phyloP scores from a whole-genome alignment of 23 tunicate genomes.

The Ciona savignyi region DNA sequence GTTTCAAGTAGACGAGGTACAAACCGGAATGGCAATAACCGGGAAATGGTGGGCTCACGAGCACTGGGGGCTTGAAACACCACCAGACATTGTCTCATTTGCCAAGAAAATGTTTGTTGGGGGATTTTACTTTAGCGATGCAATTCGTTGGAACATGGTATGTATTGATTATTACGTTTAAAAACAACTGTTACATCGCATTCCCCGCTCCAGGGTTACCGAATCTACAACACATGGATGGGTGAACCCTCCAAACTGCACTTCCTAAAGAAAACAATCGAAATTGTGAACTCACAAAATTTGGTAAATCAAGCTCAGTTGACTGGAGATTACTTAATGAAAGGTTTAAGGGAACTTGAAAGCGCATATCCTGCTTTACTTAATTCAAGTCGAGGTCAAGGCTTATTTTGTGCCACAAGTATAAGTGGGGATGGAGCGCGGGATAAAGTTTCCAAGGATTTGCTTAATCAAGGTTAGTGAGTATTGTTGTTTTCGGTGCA shows the following conservation, averaged over 20 bases:
- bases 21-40: too few relatives aligned
- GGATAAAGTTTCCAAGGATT: constrained; percentile 25
- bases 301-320: constrained; percentile 7
- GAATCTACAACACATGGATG: constrained; percentile 73
- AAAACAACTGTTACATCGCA: too few relatives aligned
- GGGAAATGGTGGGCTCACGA: too few relatives aligned
- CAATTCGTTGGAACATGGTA: constrained; percentile 43
- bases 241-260: constrained; percentile 63
- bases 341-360: constrained; percentile 33
- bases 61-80: too few relatives aligned
- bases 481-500: too few relatives aligned
- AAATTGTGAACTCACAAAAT: constrained; percentile 18
- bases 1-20: too few relatives aligned
- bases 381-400: constrained; percentile 25
- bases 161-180: too few relatives aligned
- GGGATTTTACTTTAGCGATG: constrained; percentile 70
- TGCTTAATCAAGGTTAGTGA: constrained; percentile 36
- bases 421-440: constrained; percentile 20
- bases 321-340: constrained; percentile 33
- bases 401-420: constrained; percentile 35
- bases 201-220: constrained; percentile 39
- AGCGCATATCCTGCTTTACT: constrained; percentile 16
- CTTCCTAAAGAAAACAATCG: constrained; percentile 29
- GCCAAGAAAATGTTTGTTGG: constrained; percentile 93
- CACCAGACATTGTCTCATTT: too few relatives aligned